phyloP scores from a whole-genome alignment of 2,113 vertebrate species.

The Sapayoa aenigma region DNA sequence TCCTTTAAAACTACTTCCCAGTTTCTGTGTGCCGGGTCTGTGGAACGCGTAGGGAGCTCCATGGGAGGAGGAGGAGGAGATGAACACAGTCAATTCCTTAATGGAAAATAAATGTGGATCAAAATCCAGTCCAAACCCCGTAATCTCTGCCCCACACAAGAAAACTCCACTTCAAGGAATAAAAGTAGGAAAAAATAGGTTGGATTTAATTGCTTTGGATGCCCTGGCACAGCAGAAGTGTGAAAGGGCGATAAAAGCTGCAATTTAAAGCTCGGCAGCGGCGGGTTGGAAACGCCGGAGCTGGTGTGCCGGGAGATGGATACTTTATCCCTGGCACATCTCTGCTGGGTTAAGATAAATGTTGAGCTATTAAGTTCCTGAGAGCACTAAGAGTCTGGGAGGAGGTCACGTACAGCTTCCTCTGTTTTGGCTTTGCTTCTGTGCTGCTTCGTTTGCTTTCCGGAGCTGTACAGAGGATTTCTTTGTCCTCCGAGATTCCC shows the following conservation, averaged over 20 bases:
- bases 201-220: conserved; percentile 51
- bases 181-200: conserved; percentile 6
- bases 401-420: neutral
- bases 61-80: neutral
- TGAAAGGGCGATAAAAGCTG: neutral
- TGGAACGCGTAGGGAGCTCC: neutral
- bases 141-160: neutral
- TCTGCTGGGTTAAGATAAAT: conserved; percentile 37
- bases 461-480: neutral
- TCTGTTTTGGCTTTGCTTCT: neutral
- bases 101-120: neutral
- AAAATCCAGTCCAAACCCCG: neutral
- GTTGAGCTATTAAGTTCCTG: conserved; percentile 6
- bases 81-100: neutral
- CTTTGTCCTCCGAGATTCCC: neutral
- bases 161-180: neutral
- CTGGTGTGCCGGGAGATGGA: neutral
- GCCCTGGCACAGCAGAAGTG: neutral
- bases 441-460: accelerated
- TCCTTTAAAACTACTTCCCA: neutral
- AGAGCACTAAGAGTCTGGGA: neutral
- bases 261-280: neutral
- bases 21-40: neutral
- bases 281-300: neutral
- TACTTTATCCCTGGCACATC: conserved; percentile 9